phyloP scores from a whole-genome alignment of 2,888 invertebrate genomes.

The Morinoia aosen region DNA sequence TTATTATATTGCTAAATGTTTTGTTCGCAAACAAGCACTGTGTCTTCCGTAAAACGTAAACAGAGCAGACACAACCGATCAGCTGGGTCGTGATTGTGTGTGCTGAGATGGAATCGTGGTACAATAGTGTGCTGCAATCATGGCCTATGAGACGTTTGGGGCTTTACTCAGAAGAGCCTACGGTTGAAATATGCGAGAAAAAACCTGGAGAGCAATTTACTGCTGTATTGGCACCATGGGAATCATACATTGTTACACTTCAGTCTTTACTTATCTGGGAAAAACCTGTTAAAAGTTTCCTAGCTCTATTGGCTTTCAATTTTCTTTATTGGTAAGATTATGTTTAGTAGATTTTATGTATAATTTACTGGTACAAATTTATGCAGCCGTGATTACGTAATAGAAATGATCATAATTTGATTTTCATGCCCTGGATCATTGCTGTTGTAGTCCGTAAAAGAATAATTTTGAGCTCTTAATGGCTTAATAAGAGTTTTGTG shows the following conservation, averaged over 20 bases:
- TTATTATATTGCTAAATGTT: neutral
- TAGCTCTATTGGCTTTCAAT: slow-evolving; percentile 61
- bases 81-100: neutral
- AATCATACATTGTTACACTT: slow-evolving; percentile 63
- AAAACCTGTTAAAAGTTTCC: slow-evolving; percentile 59
- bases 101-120: neutral
- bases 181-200: slow-evolving; percentile 54
- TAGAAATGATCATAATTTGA: too few relatives aligned
- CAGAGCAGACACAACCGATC: neutral
- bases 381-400: too few relatives aligned
- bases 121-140: neutral
- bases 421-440: too few relatives aligned
- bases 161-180: neutral
- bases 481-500: too few relatives aligned
- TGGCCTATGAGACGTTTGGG: neutral
- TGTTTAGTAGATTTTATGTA: neutral
- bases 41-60: neutral
- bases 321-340: slow-evolving; percentile 64
- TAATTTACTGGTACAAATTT: too few relatives aligned
- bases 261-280: slow-evolving; percentile 67
- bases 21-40: neutral
- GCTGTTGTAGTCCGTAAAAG: too few relatives aligned
- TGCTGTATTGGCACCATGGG: slow-evolving; percentile 64
- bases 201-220: slow-evolving; percentile 58
- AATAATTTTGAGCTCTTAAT: too few relatives aligned